A percentile compares a stretch with the other conserved stretches of the same genome.
Conservation (phyloP, 2,797 vertebrate species). For the Menidia menidia region DNA sequence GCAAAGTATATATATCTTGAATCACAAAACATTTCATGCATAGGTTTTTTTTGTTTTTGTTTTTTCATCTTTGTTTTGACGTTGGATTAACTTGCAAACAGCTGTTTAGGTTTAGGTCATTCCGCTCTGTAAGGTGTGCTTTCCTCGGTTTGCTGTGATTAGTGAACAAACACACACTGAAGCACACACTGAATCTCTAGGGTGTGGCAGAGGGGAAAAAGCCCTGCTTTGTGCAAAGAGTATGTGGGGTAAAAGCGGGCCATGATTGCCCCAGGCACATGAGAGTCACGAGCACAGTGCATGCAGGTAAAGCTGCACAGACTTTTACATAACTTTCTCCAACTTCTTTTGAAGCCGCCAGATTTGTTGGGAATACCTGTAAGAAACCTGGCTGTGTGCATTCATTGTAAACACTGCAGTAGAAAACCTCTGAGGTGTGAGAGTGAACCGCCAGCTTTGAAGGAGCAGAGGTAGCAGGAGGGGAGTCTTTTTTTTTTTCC, state of each 20-base stretch:
- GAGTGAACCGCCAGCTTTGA: constrained; percentile 54
- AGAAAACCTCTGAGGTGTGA: constrained; percentile 70
- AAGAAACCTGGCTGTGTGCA: constrained; percentile 57
- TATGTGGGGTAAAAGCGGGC: constrained; percentile 59
- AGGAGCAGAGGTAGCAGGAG: constrained; percentile 55
- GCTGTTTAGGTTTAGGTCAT: constrained; percentile 80
- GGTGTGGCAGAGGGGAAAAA: constrained; percentile 58
- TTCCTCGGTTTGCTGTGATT: constrained; percentile 70
- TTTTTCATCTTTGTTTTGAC: constrained; percentile 59
- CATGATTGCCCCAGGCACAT: constrained; percentile 70
- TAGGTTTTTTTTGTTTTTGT: constrained; percentile 66
- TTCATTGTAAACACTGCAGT: constrained; percentile 75
- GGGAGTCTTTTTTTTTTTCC: constrained; percentile 41
- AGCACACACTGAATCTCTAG: constrained; percentile 60
- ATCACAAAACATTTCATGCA: constrained; percentile 82
- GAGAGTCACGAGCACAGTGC: constrained; percentile 73
- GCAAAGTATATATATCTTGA: constrained; percentile 74
- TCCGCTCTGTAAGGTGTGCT: constrained; percentile 82
- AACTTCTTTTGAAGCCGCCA: constrained; percentile 34
- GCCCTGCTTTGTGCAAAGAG: constrained; percentile 68
- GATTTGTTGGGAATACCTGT: constrained; percentile 30
- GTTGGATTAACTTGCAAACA: constrained; percentile 76
- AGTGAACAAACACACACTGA: constrained; percentile 67
- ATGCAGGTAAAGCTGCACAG: constrained; percentile 82
- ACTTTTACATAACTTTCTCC: constrained; percentile 57